These are phyloP conservation scores for Pachypanchax playfairii DNA, from an alignment of 2,113 vertebrate genomes.

Conservation along the genomic window DNA sequence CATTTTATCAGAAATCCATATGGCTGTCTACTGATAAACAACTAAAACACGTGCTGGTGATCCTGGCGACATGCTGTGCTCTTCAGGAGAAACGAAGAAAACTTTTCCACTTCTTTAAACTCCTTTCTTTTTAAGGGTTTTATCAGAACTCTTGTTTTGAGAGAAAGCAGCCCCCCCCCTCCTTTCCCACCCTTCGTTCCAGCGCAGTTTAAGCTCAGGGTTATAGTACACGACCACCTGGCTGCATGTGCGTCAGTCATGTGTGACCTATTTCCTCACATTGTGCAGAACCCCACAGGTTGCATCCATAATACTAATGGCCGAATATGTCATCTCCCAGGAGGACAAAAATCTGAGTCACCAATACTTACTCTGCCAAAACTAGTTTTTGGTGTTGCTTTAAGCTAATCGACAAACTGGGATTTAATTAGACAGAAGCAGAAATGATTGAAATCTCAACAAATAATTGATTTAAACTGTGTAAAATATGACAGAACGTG, in stretches of 20 bases:
- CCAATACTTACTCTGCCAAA: slow-evolving; percentile 4
- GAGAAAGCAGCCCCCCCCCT: slow-evolving; percentile 57
- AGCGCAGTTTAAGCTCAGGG: slow-evolving; percentile 33
- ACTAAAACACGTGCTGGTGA: slow-evolving; percentile 27
- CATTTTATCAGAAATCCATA: slow-evolving; percentile 54
- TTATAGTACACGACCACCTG: slow-evolving; percentile 61
- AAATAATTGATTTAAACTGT: no score
- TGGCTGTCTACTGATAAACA: slow-evolving; percentile 49
- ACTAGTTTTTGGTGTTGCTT: not conserved
- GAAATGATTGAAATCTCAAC: no score
- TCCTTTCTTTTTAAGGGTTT: not conserved
- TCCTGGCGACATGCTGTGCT: slow-evolving; percentile 20
- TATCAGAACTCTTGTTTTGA: slow-evolving; percentile 56
- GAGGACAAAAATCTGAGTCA: not conserved
- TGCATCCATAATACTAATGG: slow-evolving; percentile 14
- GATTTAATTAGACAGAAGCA: no score
- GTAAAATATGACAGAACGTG: no score
- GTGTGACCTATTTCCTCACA: slow-evolving; percentile 71
- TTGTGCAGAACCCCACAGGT: slow-evolving; percentile 59
- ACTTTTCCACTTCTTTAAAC: slow-evolving; percentile 8
- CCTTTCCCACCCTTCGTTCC: slow-evolving; percentile 25
- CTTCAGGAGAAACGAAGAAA: not conserved
- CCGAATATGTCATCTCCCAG: slow-evolving; percentile 26
- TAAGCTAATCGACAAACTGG: not conserved
- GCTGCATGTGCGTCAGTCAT: slow-evolving; percentile 66